These are phyloP conservation scores for Phaedon cochleariae DNA, from an alignment of 2,888 invertebrate species.

Conservation along the genomic window DNA sequence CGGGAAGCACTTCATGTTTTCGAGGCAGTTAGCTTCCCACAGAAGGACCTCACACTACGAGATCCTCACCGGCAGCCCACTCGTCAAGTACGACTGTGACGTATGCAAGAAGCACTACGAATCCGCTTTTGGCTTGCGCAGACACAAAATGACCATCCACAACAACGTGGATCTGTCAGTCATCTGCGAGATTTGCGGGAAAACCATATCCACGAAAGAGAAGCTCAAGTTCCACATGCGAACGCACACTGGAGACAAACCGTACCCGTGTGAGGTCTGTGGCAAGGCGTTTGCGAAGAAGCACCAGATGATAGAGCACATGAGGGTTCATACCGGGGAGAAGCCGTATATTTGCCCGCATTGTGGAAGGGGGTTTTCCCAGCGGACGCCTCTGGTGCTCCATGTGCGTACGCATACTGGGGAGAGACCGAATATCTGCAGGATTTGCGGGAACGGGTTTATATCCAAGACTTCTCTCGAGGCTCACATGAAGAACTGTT, in stretches of 20 bases:
- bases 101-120: conserved; percentile 62
- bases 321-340: conserved; percentile 50
- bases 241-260: conserved; percentile 51
- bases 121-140: conserved; percentile 52
- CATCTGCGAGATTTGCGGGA: conserved; percentile 50
- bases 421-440: conserved; percentile 40
- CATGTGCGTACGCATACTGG: conserved; percentile 48
- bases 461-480: conserved; percentile 56
- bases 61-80: conserved; percentile 50
- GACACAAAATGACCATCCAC: conserved; percentile 57
- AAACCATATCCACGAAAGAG: conserved; percentile 44
- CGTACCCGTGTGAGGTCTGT: conserved; percentile 47
- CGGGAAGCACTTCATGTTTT: conserved; percentile 63
- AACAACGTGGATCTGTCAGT: conserved; percentile 61
- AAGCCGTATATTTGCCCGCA: conserved; percentile 46
- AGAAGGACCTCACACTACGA: conserved; percentile 61
- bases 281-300: conserved; percentile 44
- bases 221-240: conserved; percentile 49
- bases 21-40: conserved; percentile 64
- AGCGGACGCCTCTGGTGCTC: conserved; percentile 45
- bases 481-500: conserved; percentile 56
- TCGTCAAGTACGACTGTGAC: conserved; percentile 59
- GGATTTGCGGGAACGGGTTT: conserved; percentile 50
- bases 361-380: conserved; percentile 52
- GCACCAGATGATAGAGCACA: conserved; percentile 45